Evolutionary conservation across 2,888 invertebrate species (phyloP).

Genomic region (Eristalis tenax): DNA sequence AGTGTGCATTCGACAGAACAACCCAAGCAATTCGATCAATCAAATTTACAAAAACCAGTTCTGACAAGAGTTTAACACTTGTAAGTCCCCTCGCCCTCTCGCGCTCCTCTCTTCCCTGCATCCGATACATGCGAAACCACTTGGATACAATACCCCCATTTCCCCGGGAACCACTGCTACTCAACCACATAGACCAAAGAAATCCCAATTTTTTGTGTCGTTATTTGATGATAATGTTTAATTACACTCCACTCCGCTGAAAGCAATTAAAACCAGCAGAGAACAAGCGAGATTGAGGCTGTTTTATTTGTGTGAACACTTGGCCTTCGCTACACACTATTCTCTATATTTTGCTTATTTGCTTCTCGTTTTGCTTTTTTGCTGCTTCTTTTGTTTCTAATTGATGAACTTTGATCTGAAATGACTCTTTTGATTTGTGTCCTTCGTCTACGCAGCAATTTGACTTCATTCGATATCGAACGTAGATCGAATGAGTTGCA

Average conservation of each 20-base stretch:
- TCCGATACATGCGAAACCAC: not conserved
- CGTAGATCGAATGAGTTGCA: not conserved
- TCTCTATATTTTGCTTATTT: not conserved
- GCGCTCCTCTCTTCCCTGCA: not conserved
- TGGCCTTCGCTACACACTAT: conserved; percentile 4
- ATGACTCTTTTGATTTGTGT: not conserved
- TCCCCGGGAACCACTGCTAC: conserved; percentile 12
- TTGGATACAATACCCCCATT: not conserved
- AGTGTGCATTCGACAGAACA: not conserved
- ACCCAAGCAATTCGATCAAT: not conserved
- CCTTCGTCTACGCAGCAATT: not conserved
- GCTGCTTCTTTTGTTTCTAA: not conserved
- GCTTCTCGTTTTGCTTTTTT: not conserved
- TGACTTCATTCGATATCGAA: not conserved
- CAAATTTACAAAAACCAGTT: not conserved
- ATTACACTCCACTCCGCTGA: conserved; percentile 38
- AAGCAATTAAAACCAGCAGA: conserved; percentile 43
- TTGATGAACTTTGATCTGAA: not conserved
- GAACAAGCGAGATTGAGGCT: conserved; percentile 27
- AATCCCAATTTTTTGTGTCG: conserved; percentile 30
- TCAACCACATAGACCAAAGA: conserved; percentile 6
- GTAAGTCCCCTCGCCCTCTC: not conserved
- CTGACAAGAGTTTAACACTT: not conserved
- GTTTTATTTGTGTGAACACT: not conserved
- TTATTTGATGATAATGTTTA: conserved; percentile 55